Conservation (phyloP, 2,797 vertebrate genomes). For the Geotrypetes seraphini region DNA sequence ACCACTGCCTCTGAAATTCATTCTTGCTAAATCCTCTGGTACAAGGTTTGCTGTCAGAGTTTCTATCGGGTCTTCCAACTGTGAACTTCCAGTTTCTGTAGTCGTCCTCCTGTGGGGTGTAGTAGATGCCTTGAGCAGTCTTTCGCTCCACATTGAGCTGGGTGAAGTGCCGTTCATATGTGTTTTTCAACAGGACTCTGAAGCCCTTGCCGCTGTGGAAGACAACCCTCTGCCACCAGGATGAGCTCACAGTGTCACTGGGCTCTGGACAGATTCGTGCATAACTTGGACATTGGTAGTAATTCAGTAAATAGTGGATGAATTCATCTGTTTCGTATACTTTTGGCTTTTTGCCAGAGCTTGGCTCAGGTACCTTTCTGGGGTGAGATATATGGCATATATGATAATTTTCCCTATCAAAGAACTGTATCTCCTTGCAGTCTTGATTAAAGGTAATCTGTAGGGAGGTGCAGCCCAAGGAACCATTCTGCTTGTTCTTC, state of each 20-base stretch:
- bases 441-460: constrained; percentile 18
- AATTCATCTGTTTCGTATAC: constrained; percentile 64
- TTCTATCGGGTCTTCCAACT: constrained; percentile 2
- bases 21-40: constrained; percentile 5
- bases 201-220: constrained; percentile 20
- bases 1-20: constrained; percentile 2
- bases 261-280: constrained; percentile 38
- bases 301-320: constrained; percentile 59
- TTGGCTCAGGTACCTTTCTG: neutral
- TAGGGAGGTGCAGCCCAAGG: constrained; percentile 8
- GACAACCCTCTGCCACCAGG: constrained; percentile 46
- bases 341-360: constrained; percentile 35
- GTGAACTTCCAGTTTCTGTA: neutral
- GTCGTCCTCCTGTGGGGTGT: constrained; percentile 4
- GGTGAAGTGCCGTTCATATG: neutral
- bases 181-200: constrained; percentile 30
- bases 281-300: constrained; percentile 48
- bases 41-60: constrained; percentile 1
- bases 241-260: neutral
- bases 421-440: constrained; percentile 2
- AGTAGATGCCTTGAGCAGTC: constrained; percentile 1
- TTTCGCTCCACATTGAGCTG: constrained; percentile 15
- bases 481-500: neutral
- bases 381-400: neutral
- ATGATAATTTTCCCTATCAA: constrained; percentile 1